Conservation (phyloP, 2,888 invertebrate genomes). For the Nephrocerus scutellatus region DNA sequence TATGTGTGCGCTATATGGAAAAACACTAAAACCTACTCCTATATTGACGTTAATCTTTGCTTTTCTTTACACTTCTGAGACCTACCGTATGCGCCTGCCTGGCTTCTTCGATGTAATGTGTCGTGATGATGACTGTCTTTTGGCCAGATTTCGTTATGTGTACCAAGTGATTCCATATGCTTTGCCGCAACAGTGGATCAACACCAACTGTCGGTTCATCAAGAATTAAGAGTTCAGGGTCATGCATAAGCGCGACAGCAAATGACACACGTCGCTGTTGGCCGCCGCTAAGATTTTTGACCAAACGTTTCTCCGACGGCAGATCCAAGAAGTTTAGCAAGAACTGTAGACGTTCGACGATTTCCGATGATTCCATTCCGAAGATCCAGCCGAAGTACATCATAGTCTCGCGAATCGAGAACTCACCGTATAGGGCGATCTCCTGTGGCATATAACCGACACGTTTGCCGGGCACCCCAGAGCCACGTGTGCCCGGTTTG, state of each 20-base stretch:
- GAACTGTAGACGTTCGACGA: slow-evolving; percentile 74
- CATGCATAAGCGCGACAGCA: slow-evolving; percentile 86
- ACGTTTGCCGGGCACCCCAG: slow-evolving; percentile 84
- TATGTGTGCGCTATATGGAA: too few species aligned
- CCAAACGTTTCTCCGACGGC: slow-evolving; percentile 74
- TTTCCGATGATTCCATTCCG: slow-evolving; percentile 79
- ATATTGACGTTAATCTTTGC: too few species aligned
- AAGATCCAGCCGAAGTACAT: slow-evolving; percentile 95
- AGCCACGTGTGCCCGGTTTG: slow-evolving; percentile 81
- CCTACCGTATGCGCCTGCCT: slow-evolving; percentile 81
- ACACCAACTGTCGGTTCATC: slow-evolving; percentile 93
- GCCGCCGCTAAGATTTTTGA: slow-evolving; percentile 80
- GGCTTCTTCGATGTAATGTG: slow-evolving; percentile 95
- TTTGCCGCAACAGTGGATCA: slow-evolving; percentile 80
- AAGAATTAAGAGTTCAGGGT: slow-evolving; percentile 82
- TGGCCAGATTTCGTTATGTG: slow-evolving; percentile 82
- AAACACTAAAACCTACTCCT: too few species aligned
- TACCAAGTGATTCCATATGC: slow-evolving; percentile 91
- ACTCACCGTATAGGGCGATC: slow-evolving; percentile 84
- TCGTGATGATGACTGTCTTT: slow-evolving; percentile 87
- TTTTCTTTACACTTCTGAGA: too few species aligned
- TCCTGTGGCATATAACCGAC: slow-evolving; percentile 98
- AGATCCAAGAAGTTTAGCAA: slow-evolving; percentile 84
- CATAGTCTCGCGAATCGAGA: slow-evolving; percentile 91
- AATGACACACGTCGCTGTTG: slow-evolving; percentile 87